Evolutionary conservation across 2,888 invertebrate genomes (phyloP).

Genomic region (Coelopa pilipes): DNA sequence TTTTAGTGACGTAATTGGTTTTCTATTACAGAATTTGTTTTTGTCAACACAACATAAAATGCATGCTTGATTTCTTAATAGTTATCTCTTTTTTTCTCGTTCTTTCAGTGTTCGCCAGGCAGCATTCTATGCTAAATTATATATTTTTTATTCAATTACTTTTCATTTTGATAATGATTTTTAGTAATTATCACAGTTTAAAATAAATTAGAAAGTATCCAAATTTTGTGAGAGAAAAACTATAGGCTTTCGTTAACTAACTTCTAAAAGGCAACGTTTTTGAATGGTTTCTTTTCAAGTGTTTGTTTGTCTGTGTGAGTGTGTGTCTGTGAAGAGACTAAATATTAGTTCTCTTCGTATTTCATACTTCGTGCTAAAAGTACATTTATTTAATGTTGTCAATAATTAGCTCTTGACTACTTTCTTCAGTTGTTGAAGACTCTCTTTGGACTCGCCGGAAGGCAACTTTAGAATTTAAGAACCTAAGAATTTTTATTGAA

Average conservation of each 20-base stretch:
- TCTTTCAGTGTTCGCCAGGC: constrained; percentile 16
- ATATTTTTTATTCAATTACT: constrained; percentile 26
- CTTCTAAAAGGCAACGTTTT: constrained; percentile 40
- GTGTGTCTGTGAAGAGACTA: not conserved
- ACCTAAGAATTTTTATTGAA: not conserved
- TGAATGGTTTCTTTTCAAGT: constrained; percentile 31
- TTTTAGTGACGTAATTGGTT: constrained; percentile 31
- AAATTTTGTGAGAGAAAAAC: constrained; percentile 36
- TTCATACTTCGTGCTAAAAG: not conserved
- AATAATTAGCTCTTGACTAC: not conserved
- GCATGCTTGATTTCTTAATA: not conserved
- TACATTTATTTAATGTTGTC: not conserved
- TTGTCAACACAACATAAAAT: constrained; percentile 2
- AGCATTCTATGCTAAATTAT: constrained; percentile 2
- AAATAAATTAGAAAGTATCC: constrained; percentile 44
- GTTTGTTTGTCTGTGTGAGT: not conserved
- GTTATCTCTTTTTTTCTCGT: constrained; percentile 14
- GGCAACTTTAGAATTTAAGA: too few relatives aligned
- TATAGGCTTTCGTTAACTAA: constrained; percentile 28
- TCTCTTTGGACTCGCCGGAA: not conserved
- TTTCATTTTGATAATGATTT: constrained; percentile 29
- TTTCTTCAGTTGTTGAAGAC: not conserved
- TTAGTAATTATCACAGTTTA: constrained; percentile 50
- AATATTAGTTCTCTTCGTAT: not conserved
- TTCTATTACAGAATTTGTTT: constrained; percentile 1